A percentile compares a stretch with the other conserved stretches of the same genome.
Conservation (phyloP, 2,797 vertebrate species). For the Triplophysa yarkandensis region DNA sequence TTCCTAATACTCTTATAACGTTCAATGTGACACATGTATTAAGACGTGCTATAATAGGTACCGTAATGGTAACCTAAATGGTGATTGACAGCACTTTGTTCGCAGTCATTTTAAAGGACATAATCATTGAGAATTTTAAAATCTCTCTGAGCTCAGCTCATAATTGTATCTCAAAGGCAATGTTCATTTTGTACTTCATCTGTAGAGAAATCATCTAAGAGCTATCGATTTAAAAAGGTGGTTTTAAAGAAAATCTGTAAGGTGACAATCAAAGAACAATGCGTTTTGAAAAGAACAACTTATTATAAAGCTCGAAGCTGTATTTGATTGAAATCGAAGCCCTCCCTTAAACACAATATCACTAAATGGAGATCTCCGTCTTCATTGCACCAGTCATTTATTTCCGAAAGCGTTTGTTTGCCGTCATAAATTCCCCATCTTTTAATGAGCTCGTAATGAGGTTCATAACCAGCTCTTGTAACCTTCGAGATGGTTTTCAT, state of each 20-base stretch:
- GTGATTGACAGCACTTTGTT: constrained; percentile 6
- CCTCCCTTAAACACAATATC: constrained; percentile 8
- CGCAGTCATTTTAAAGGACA: constrained; percentile 1
- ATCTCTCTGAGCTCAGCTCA: background rate
- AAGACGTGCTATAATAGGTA: background rate
- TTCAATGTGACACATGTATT: background rate
- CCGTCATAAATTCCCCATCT: constrained; percentile 39
- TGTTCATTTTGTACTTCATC: background rate
- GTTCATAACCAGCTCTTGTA: constrained; percentile 16
- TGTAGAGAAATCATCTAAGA: background rate
- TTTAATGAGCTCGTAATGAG: constrained; percentile 52
- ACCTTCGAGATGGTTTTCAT: constrained; percentile 43
- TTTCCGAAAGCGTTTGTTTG: constrained; percentile 31
- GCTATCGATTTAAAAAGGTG: constrained; percentile 4
- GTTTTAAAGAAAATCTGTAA: background rate
- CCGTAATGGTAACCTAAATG: background rate
- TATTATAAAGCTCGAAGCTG: constrained; percentile 9
- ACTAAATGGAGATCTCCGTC: constrained; percentile 16
- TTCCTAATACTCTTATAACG: background rate
- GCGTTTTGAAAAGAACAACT: background rate
- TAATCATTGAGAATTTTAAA: background rate
- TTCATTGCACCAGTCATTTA: constrained; percentile 31
- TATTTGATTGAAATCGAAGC: constrained; percentile 14
- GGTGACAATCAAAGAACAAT: constrained; percentile 1
- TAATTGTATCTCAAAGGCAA: constrained; percentile 15